A percentile compares a stretch with the other conserved stretches of the same genome.
These are phyloP conservation scores for Colletes latitarsis DNA, from an alignment of 1,140 invertebrate species.

Conservation along the genomic window DNA sequence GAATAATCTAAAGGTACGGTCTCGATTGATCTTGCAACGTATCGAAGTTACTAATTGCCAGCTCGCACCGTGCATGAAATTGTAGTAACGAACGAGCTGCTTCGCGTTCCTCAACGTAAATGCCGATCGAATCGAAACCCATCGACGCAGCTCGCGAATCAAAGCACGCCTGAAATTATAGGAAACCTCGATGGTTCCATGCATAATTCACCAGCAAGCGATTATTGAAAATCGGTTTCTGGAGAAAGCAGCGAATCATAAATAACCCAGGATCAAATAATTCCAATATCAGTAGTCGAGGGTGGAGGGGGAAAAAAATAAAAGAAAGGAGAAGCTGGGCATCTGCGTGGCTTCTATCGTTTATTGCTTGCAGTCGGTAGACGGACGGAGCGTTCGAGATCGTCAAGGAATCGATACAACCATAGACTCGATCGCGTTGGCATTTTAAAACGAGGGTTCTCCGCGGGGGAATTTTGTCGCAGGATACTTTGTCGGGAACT, in stretches of 20 bases:
- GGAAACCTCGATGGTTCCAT: neutral
- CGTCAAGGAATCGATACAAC: constrained; percentile 38
- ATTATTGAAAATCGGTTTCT: constrained; percentile 27
- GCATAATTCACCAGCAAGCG: constrained; percentile 17
- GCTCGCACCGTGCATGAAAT: neutral
- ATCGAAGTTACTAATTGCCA: neutral
- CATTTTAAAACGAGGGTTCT: constrained; percentile 31
- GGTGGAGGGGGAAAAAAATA: neutral
- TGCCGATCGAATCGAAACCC: neutral
- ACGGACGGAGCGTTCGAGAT: constrained; percentile 33
- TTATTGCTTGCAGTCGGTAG: constrained; percentile 35
- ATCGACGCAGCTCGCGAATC: neutral
- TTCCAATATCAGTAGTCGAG: constrained; percentile 5
- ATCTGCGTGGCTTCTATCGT: neutral
- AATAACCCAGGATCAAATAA: constrained; percentile 27
- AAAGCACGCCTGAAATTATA: neutral
- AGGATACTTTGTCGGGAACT: neutral
- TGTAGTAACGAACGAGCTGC: neutral
- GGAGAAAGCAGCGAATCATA: constrained; percentile 2
- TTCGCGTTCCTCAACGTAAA: neutral
- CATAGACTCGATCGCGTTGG: constrained; percentile 4
- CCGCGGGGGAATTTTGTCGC: constrained; percentile 3
- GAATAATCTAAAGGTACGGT: too few relatives aligned
- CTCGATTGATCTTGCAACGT: too few relatives aligned
- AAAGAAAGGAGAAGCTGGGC: neutral